Base-by-base conservation (phyloP, 2,888 invertebrate genomes). In the Neria commutata region DNA sequence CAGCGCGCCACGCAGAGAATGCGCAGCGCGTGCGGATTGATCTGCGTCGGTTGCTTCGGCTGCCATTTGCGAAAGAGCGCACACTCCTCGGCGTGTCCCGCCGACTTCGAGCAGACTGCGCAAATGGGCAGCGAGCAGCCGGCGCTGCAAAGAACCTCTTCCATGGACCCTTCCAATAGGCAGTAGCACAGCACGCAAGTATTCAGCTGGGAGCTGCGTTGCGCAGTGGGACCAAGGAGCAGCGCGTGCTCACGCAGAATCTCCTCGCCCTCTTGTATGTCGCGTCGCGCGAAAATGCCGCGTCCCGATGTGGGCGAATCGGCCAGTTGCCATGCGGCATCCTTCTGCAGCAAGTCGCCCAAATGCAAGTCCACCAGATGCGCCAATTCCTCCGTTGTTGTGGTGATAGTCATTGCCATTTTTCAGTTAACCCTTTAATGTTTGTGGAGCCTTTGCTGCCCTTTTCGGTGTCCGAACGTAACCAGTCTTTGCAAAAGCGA, bases 81-180 rank as follows among this genome's bases (percentile, higher is more conserved):
- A 74, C 92, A 92, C 76, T 92, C 91, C 51, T 80, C 78, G 25
- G 76, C 72, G 80, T 92, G 92, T 8, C 73, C 70, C 17, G 78
- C 70, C 8, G 85, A 84, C 63, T 84, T 80, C 71, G 87, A 85
- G 76, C 92, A 93, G 57, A 77, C 72, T 55, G 80, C 75, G 77
- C 93, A 93, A 47, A 92, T 82, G 14, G 89, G 87, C 68, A 91
- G 83, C 0, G 88, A 86, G 73, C 92, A 92, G 51, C 85, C 85
- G 34, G 83, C 84, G 29, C 83, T 75, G 73, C 92, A 92, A 45
- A 86, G 57, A 0, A 66, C 69, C 3, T 69, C 61, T 16, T 64
- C 61, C 47, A 74, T 72, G 50, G 80, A 55, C 21, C 83, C 68
- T 6, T 68, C 64, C 14, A 84, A 74, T 40, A 79, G 77, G 65